Base-by-base conservation (phyloP, 2,113 vertebrate genomes). In the Rhynchomys soricoides region DNA sequence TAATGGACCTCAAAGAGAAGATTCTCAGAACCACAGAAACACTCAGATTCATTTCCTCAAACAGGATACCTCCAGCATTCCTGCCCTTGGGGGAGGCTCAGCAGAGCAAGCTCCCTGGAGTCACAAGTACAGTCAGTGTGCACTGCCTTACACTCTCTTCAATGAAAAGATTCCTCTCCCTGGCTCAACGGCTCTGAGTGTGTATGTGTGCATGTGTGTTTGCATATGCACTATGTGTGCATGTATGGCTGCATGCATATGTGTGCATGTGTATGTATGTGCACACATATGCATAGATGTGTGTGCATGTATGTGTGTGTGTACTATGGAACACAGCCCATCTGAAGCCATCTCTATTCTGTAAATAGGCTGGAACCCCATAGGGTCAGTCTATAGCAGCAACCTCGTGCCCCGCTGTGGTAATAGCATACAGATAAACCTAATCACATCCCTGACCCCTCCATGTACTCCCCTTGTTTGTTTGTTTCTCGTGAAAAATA, bases 401-500 rank as follows among this genome's bases (percentile, higher is more conserved):
- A 83, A 48, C 93, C 48, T n/a, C 82, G 15, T 37, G 37, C 71
- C 57, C 43, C 43, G 24, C 81, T 83, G 87, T 59, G 73, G 40
- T 40, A 48, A 90, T 96, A 78, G 89, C 92, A 52, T 0, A 71
- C 59, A 96, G 96, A 96, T 59, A 94, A 95, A 57, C 50, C 89
- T 19, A 88, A 95, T 90, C n/a, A 86, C 71, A 50, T 82, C 68
- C 66, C 9, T 31, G 89, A 66, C 26, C 40, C 11, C 64, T 62
- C 86, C 92, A 1, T 79, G 57, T 55, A 82, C 11, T 71, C 92
- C 24, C 40, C 45, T 97, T 91, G 12, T 45, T 87, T 83, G 95
- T 88, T 59, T 86, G 70, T 96, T 91, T 45, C 43, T 31, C 50
- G 34, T 73, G 40, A 86, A 55, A 95, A 96, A 97, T 91, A 97